Evolutionary conservation across 53 echinoderm and acorn worm species (phyloP).

Genomic region (Echinarachnius parma): DNA sequence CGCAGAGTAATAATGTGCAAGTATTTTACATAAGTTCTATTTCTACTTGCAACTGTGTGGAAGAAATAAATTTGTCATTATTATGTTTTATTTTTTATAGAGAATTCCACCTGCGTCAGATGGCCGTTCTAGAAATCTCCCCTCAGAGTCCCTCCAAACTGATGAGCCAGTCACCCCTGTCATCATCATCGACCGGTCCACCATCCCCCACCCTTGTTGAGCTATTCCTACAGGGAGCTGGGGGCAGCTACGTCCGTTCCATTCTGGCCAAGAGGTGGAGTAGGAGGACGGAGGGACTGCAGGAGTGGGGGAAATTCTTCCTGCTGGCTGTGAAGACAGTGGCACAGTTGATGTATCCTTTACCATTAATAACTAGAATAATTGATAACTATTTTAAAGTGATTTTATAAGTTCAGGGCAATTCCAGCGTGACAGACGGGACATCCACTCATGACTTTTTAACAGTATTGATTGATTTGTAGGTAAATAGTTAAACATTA

Average conservation of each 20-base stretch:
- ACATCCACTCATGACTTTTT: no score
- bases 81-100: conserved; percentile 48
- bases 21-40: no score
- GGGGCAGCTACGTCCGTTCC: conserved; percentile 77
- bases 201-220: conserved; percentile 63
- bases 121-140: conserved; percentile 87
- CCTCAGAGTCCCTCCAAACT: conserved; percentile 1
- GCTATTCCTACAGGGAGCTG: conserved; percentile 76
- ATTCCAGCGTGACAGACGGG: no score
- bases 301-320: conserved; percentile 59
- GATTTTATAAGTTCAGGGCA: no score
- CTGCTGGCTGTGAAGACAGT: conserved; percentile 61
- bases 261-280: conserved; percentile 50
- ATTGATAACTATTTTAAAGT: no score
- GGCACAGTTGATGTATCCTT: conserved; percentile 95
- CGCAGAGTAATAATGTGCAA: no score
- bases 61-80: no score
- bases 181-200: conserved; percentile 1
- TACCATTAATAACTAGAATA: no score
- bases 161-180: conserved; percentile 1
- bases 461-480: no score
- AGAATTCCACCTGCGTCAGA: conserved; percentile 75
- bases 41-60: no score
- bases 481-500: no score
- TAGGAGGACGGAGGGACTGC: conserved; percentile 34